A percentile compares a stretch with the other conserved stretches of the same genome.
These are phyloP conservation scores for Crematogaster levior DNA, from an alignment of 2,888 invertebrate genomes.

Conservation along the genomic window DNA sequence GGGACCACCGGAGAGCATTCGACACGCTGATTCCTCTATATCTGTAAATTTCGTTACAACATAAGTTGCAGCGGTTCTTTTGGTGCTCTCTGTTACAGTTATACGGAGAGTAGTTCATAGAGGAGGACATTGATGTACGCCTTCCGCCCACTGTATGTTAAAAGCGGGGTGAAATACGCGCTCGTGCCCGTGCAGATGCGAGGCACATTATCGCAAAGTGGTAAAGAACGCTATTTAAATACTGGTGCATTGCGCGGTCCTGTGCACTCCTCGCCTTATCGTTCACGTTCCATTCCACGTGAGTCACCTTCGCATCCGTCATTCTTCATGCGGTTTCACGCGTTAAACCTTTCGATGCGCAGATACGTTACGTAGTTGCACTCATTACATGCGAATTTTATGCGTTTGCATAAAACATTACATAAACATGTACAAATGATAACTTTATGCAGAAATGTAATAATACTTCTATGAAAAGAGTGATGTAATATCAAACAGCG, in stretches of 20 bases:
- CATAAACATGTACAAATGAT: not conserved
- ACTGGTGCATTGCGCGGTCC: constrained; percentile 12
- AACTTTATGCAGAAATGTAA: not conserved
- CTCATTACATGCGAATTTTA: not conserved
- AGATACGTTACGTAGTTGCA: not conserved
- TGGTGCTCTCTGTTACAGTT: constrained; percentile 8
- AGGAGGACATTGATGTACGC: constrained; percentile 39
- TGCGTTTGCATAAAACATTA: not conserved
- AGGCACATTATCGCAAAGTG: constrained; percentile 33
- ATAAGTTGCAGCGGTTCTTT: constrained; percentile 3
- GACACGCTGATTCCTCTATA: not conserved
- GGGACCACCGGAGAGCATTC: not conserved
- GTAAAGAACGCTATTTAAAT: constrained; percentile 38
- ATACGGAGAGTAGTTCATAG: constrained; percentile 12
- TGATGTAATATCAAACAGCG: not conserved
- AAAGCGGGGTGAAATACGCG: constrained; percentile 30
- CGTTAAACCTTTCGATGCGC: constrained; percentile 11
- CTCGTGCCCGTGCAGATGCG: constrained; percentile 6
- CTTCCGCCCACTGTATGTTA: constrained; percentile 46
- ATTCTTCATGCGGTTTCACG: constrained; percentile 10
- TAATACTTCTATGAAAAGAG: not conserved
- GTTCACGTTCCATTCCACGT: constrained; percentile 33
- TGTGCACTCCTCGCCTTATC: constrained; percentile 34
- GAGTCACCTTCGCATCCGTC: constrained; percentile 25
- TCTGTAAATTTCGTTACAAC: constrained; percentile 25